Evolutionary conservation across 2,888 invertebrate genomes (phyloP).

Genomic region (Yponomeuta malinellus): DNA sequence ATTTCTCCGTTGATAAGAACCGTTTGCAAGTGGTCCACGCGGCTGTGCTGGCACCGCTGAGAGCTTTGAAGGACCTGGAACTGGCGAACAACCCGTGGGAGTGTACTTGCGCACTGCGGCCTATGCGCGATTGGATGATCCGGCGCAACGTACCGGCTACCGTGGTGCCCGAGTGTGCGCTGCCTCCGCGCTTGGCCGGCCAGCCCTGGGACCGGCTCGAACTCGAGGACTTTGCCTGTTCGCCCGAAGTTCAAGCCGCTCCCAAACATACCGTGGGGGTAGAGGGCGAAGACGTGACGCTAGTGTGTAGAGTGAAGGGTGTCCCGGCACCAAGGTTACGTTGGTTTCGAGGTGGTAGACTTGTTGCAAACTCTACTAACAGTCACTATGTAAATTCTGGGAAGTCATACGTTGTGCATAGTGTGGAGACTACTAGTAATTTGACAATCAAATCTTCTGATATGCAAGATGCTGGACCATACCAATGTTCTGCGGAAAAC

Average conservation of each 20-base stretch:
- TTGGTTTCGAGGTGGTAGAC: slow-evolving; percentile 82
- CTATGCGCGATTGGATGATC: slow-evolving; percentile 87
- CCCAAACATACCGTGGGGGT: slow-evolving; percentile 77
- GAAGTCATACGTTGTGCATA: slow-evolving; percentile 80
- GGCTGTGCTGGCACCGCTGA: slow-evolving; percentile 79
- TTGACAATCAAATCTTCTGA: slow-evolving; percentile 84
- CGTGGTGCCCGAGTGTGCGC: slow-evolving; percentile 79
- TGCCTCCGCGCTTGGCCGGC: slow-evolving; percentile 78
- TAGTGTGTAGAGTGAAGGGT: slow-evolving; percentile 82
- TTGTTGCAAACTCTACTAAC: slow-evolving; percentile 77
- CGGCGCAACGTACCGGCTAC: slow-evolving; percentile 84
- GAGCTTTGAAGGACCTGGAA: slow-evolving; percentile 83
- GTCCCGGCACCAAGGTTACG: slow-evolving; percentile 83
- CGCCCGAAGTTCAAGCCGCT: slow-evolving; percentile 80
- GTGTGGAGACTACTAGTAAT: slow-evolving; percentile 81
- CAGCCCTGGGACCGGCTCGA: slow-evolving; percentile 85
- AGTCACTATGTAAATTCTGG: slow-evolving; percentile 58
- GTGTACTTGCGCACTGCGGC: slow-evolving; percentile 84
- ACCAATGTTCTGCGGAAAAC: slow-evolving; percentile 87
- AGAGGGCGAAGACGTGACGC: slow-evolving; percentile 83
- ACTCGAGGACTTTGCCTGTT: slow-evolving; percentile 87
- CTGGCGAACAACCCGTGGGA: slow-evolving; percentile 89
- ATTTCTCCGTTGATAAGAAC: slow-evolving; percentile 86
- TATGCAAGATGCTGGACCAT: slow-evolving; percentile 84
- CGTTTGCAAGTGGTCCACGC: slow-evolving; percentile 80